Base-by-base conservation (phyloP, 2,797 vertebrate species). In the Serranus cabrilla region DNA sequence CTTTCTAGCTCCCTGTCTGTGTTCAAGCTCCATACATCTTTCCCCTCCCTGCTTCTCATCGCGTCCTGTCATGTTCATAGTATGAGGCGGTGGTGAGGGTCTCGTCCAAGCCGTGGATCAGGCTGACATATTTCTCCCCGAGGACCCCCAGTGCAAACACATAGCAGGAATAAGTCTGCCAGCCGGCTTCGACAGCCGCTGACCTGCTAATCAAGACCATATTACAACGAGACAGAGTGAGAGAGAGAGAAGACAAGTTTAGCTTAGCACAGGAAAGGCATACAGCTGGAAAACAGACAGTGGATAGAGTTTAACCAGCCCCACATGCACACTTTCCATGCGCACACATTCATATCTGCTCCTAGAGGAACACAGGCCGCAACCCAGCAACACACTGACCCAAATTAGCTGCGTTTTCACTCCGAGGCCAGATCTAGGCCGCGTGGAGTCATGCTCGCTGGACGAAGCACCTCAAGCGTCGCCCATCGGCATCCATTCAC, bases 201-300 rank as follows among this genome's bases (percentile, higher is more conserved):
- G 60, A 63, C 71, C 76, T 34, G 79, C 64, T 91, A 89, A 88
- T 92, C 70, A 86, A 81, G 77, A 81, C 71, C 90, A 87, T 59
- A 79, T 81, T 83, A 37, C 43, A 74, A 43, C 0, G 1, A 7
- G 39, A 64, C 3, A 31, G 42, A 27, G 18, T 55, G n/a, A 57
- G 31, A 17, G 57, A 31, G 50, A 20, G 57, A 51, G 57, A 81
- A 40, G 50, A 64, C 47, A 21, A 65, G 69, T 80, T 76, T 58
- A 72, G 80, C 62, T 82, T 59, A 77, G 61, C 70, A 70, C 78
- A 88, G 84, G 81, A 86, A 87, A 74, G 47, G 23, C 62, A 40
- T 67, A 64, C 81, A 86, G 83, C 85, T 85, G 75, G 70, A 74
- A 57, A 80, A 63, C 71, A 89, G 86, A 84, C 71, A 72, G 52